Conservation (phyloP, 2,888 invertebrate genomes). For the Lasioglossum marginatum region DNA sequence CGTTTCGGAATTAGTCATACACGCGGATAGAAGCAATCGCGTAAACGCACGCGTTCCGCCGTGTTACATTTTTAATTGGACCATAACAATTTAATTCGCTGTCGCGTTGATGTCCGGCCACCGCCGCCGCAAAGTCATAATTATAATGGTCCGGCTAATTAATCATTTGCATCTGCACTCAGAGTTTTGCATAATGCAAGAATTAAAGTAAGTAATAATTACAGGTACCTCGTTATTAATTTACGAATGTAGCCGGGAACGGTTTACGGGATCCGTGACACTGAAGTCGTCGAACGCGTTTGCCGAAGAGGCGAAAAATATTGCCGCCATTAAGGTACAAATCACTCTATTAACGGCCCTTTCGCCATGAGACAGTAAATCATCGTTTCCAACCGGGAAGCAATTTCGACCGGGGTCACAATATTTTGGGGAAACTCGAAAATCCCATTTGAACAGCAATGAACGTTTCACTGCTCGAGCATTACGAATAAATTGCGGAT, state of each 20-base stretch:
- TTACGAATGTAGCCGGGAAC: neutral
- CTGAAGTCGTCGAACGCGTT: neutral
- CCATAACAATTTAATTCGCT: slow-evolving; percentile 39
- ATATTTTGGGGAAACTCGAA: slow-evolving; percentile 54
- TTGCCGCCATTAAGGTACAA: slow-evolving; percentile 7
- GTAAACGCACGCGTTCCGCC: slow-evolving; percentile 3
- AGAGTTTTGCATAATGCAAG: neutral
- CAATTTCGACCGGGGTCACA: slow-evolving; percentile 41
- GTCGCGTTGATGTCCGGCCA: neutral
- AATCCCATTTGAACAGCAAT: slow-evolving; percentile 36
- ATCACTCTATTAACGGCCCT: slow-evolving; percentile 33
- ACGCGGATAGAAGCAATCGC: neutral
- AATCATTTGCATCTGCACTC: slow-evolving; percentile 22
- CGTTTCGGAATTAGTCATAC: neutral
- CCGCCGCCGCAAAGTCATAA: slow-evolving; percentile 4
- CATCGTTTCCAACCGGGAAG: slow-evolving; percentile 23
- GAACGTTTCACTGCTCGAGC: slow-evolving; percentile 27
- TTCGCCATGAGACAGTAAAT: slow-evolving; percentile 34
- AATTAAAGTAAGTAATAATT: neutral
- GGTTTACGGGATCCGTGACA: neutral
- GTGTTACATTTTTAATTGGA: slow-evolving; percentile 42
- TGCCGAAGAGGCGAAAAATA: slow-evolving; percentile 2
- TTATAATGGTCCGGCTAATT: slow-evolving; percentile 26
- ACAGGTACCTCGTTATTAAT: neutral
- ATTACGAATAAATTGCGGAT: slow-evolving; percentile 40